These are phyloP conservation scores for Mionectes macconnelli DNA, from an alignment of 2,113 vertebrate species.

Conservation along the genomic window DNA sequence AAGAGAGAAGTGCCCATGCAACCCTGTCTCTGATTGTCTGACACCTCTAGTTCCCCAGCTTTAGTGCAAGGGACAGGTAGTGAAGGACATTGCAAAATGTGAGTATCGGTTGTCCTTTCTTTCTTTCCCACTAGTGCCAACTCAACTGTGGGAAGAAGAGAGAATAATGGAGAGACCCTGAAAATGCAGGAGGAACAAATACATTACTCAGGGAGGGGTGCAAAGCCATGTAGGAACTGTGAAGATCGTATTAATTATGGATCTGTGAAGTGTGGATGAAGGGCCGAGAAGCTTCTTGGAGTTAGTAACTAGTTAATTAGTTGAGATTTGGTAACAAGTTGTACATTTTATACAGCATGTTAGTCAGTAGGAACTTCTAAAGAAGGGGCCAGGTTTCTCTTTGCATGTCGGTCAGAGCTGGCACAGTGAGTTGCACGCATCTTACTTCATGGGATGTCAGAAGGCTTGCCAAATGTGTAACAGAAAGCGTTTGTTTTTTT, in stretches of 20 bases:
- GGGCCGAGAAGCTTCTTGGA: not conserved
- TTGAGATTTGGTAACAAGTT: not conserved
- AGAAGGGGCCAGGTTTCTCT: not conserved
- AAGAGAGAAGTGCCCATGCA: not conserved
- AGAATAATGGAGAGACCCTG: not conserved
- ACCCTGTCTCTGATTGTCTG: not conserved
- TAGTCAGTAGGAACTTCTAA: not conserved
- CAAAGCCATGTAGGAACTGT: not conserved
- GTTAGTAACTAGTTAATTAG: not conserved
- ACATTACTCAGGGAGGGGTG: not conserved
- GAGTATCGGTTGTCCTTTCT: not conserved
- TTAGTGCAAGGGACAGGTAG: not conserved
- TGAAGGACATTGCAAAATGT: not conserved
- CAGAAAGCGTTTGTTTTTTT: not conserved
- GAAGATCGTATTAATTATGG: not conserved
- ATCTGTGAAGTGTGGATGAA: not conserved
- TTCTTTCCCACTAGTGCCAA: not conserved
- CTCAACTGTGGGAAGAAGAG: not conserved
- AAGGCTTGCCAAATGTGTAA: not conserved
- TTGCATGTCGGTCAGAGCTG: not conserved
- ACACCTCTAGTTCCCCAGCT: not conserved
- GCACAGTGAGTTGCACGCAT: not conserved
- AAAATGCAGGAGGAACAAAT: not conserved
- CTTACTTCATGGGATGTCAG: not conserved
- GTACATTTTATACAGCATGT: not conserved